Percentiles rank a stretch among this genome's conserved stretches.
Evolutionary conservation across 2,797 vertebrate species (phyloP).

Genomic region (Cynodonichthys magdalenae): DNA sequence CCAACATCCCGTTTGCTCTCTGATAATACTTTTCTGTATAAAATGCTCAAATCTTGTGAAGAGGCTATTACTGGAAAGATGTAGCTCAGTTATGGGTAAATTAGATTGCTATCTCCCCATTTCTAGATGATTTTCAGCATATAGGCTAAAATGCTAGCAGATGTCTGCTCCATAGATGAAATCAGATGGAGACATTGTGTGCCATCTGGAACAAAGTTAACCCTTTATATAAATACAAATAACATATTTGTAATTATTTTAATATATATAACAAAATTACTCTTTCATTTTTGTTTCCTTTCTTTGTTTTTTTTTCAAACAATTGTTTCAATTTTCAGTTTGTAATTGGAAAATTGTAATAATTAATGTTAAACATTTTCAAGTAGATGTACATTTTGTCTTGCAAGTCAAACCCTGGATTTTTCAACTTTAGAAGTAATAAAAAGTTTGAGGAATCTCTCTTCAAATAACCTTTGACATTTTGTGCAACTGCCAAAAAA

Average conservation of each 20-base stretch:
- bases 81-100: constrained; percentile 9
- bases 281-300: neutral
- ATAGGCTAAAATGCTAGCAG: constrained; percentile 19
- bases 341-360: too few species aligned
- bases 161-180: constrained; percentile 26
- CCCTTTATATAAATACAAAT: neutral
- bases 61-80: constrained; percentile 12
- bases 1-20: constrained; percentile 16
- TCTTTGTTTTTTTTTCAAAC: too few species aligned
- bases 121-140: constrained; percentile 28
- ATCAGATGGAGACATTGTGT: constrained; percentile 24
- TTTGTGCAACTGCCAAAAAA: too few species aligned
- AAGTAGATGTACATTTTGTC: too few species aligned
- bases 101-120: constrained; percentile 11
- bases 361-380: too few species aligned
- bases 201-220: constrained; percentile 42
- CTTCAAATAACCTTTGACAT: too few species aligned
- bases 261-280: neutral
- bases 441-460: too few species aligned
- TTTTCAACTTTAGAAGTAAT: too few species aligned
- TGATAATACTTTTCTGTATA: neutral
- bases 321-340: too few species aligned
- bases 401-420: too few species aligned
- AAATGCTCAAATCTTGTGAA: constrained; percentile 11
- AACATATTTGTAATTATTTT: too few species aligned